A percentile compares a stretch with the other conserved stretches of the same genome.
Conservation (phyloP, 2,797 vertebrate genomes). For the Clarias laeviceps region DNA sequence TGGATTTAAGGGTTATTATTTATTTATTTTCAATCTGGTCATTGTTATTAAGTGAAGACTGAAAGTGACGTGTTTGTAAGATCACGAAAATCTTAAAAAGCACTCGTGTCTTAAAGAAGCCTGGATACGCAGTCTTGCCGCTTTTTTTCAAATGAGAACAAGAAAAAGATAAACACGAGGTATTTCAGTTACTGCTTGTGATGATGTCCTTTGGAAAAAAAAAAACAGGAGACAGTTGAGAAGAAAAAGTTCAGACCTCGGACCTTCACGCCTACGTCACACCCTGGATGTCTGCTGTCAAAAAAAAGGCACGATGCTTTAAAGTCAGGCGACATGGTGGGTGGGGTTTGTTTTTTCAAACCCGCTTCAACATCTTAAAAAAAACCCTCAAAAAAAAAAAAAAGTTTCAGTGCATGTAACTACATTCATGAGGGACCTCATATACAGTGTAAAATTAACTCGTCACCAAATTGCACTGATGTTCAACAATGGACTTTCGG, state of each 20-base stretch:
- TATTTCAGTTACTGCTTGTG: slow-evolving; percentile 72
- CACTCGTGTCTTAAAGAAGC: slow-evolving; percentile 52
- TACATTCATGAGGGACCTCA: slow-evolving; percentile 80
- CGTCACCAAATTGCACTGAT: slow-evolving; percentile 34
- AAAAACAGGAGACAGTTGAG: not conserved
- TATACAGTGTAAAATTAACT: slow-evolving; percentile 62
- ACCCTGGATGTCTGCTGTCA: slow-evolving; percentile 45
- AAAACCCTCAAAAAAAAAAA: slow-evolving; percentile 21
- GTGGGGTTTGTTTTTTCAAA: too few relatives aligned
- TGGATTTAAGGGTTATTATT: slow-evolving; percentile 48
- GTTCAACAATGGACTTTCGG: not conserved
- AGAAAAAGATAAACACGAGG: slow-evolving; percentile 66
- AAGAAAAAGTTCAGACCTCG: not conserved
- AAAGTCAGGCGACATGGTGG: slow-evolving; percentile 76
- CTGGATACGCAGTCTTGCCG: slow-evolving; percentile 54
- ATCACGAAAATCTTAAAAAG: slow-evolving; percentile 54
- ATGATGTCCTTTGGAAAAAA: slow-evolving; percentile 54
- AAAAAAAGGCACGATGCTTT: slow-evolving; percentile 84
- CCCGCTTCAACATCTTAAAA: slow-evolving; percentile 58
- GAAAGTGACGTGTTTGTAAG: slow-evolving; percentile 59
- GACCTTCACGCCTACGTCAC: slow-evolving; percentile 40
- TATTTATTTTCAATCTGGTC: slow-evolving; percentile 57
- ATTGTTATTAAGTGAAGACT: slow-evolving; percentile 64
- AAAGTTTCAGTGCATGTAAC: slow-evolving; percentile 77
- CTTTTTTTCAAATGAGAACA: slow-evolving; percentile 39